Evolutionary conservation across 2,888 invertebrate species (phyloP), one percentile per base, ranked within the genome.

Genomic region (Leptopterna dolabrata): DNA sequence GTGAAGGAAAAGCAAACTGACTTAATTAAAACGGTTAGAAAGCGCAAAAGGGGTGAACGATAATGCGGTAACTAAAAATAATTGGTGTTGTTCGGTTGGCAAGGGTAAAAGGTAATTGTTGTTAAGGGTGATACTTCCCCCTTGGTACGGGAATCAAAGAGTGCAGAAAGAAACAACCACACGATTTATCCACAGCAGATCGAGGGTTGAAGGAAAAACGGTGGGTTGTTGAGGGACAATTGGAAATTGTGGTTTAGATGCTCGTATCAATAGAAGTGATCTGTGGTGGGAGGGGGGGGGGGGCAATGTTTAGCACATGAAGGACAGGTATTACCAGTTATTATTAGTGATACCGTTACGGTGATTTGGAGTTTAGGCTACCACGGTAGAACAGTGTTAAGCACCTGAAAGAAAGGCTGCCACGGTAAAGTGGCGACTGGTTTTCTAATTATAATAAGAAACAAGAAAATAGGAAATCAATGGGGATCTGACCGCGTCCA

Each of bases 31-130:
- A 85, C 29, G 47, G 71, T 71, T 43, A 16, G 45, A 76, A 81
- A 81, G 47, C 73, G 36, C 83, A 76, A 76, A 30, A 76, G 73
- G 45, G 85, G 76, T 36, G n/a, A n/a, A n/a, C n/a, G 85, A 85
- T 85, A 51, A 85, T 85, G 36, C 73, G 45, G 43, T 71, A 84
- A 84, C 84, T 85, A 76, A 76, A 76, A 85, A 85, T 85, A 85
- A 85, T 85, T 85, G 85, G 45, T 76, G 85, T 85, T 85, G 73
- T 85, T 85, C 43, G 70, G 83, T 83, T 71, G 85, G 85, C 16
- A 81, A 47, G 85, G 76, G 29, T 73, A 36, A 36, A 45, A 47
- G 45, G 85, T 76, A 73, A 47, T 85, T 85, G 85, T 73, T 30
- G 83, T 30, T 27, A 30, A 41, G 83, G 70, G 63, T 41, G 83